Conservation (phyloP, 2,888 invertebrate genomes). For the Pachliopta kotzebuea region DNA sequence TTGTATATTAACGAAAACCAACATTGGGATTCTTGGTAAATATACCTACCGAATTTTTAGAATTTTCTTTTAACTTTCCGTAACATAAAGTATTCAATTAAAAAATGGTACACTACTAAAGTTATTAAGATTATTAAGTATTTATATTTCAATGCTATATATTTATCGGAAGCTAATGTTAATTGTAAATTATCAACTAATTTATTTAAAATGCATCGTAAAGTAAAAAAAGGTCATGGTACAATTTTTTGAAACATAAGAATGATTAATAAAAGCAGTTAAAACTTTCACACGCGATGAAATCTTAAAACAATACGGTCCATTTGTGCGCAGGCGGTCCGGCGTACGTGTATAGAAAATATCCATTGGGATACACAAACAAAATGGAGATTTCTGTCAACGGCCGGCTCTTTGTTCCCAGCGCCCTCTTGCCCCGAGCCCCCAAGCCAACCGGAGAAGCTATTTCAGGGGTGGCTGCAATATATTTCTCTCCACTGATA, state of each 20-base stretch:
- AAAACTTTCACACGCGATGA: slow-evolving; percentile 33
- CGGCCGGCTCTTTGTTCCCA: slow-evolving; percentile 62
- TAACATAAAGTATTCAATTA: too few relatives aligned
- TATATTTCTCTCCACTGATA: slow-evolving; percentile 60
- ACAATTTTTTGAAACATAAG: background rate
- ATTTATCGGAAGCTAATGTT: too few relatives aligned
- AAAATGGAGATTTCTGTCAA: slow-evolving; percentile 74
- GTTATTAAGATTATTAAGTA: too few relatives aligned
- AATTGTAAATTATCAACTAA: too few relatives aligned
- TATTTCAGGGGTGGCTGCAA: slow-evolving; percentile 63
- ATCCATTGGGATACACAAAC: slow-evolving; percentile 71
- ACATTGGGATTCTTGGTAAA: too few relatives aligned
- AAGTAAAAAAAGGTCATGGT: background rate
- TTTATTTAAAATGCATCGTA: too few relatives aligned
- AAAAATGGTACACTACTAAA: too few relatives aligned
- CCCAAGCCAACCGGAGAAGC: slow-evolving; percentile 43
- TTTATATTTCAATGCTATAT: too few relatives aligned
- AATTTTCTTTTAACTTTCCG: too few relatives aligned
- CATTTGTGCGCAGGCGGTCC: slow-evolving; percentile 60
- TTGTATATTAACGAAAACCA: too few relatives aligned
- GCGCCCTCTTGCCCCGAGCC: slow-evolving; percentile 37
- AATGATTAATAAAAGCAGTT: background rate
- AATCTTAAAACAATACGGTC: slow-evolving; percentile 58
- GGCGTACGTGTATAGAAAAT: slow-evolving; percentile 65
- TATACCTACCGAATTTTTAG: too few relatives aligned